Base-by-base conservation (phyloP, 2,797 vertebrate genomes). In the Gorsachius magnificus region DNA sequence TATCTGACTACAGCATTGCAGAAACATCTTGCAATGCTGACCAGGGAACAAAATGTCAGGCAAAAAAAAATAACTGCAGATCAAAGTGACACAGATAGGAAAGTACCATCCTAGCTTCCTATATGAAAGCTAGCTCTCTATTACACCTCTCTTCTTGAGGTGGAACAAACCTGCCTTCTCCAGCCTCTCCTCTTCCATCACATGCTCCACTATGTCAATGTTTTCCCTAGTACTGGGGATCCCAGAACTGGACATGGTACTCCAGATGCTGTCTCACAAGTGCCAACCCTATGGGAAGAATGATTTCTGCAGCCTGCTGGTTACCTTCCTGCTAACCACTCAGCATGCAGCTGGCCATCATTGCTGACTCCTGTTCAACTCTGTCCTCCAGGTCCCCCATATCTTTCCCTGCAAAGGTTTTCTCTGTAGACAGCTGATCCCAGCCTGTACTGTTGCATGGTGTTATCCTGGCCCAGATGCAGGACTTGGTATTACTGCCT, bases 311-410 rank as follows among this genome's bases (percentile, higher is more conserved):
- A 78, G n/a, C n/a, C 61, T 61, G 36, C 10, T 10, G 8, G 9
- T 15, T 35, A 61, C 9, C 6, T 4, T 24, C 16, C 38, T 77
- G 4, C 36, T 43, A 90, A 53, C 18, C 88, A 2, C 5, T 6
- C 43, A 11, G 56, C 3, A 0, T 20, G 36, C n/a, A 66, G 46
- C 56, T 26, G 25, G 46, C 57, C 66, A 38, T 18, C 48, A 21
- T 3, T 54, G 63, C 31, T 9, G 31, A 50, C 9, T 25, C 53
- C 14, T 35, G 31, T 22, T 58, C 28, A 71, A 16, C 15, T 15
- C 41, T 29, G 22, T 22, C n/a, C 28, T 38, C n/a, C 5, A 16
- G 63, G 15, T 65, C 24, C 16, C 8, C 4, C 2, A 2, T 0
- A 15, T 51, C 29, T 71, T 87, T 82, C 12, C n/a, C 12, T 1